phyloP scores from a whole-genome alignment of 2,888 invertebrate genomes.

The Leucophenga maculata region DNA sequence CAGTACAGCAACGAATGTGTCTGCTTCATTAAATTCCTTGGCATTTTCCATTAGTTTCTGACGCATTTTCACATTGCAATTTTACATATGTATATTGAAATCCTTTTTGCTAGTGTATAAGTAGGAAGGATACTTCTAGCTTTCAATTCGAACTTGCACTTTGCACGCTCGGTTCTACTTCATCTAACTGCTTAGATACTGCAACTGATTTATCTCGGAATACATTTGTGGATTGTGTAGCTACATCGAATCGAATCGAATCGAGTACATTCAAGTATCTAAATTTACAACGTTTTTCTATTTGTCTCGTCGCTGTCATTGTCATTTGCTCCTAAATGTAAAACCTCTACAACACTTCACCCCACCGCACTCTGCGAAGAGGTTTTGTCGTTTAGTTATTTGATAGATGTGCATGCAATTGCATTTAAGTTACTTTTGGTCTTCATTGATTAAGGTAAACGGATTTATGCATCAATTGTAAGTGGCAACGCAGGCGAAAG shows the following conservation, averaged over 20 bases:
- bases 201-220: not conserved
- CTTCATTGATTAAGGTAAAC: conserved; percentile 2
- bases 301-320: not conserved
- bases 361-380: too few relatives aligned
- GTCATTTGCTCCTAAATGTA: not conserved
- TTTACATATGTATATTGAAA: too few relatives aligned
- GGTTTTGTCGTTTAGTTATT: too few relatives aligned
- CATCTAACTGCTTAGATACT: not conserved
- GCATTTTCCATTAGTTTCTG: conserved; percentile 61
- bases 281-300: not conserved
- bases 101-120: too few relatives aligned
- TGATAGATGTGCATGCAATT: not conserved
- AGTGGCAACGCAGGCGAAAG: too few relatives aligned
- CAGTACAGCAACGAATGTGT: not conserved
- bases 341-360: not conserved
- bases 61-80: conserved; percentile 49
- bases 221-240: not conserved
- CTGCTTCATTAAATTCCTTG: conserved; percentile 63
- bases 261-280: too few relatives aligned
- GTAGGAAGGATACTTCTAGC: too few relatives aligned
- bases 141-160: too few relatives aligned
- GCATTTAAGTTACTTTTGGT: conserved; percentile 1
- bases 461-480: not conserved
- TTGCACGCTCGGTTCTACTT: too few relatives aligned
- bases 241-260: too few relatives aligned